Evolutionary conservation across 1,140 invertebrate species (phyloP).

Genomic region (Idris sp.): DNA sequence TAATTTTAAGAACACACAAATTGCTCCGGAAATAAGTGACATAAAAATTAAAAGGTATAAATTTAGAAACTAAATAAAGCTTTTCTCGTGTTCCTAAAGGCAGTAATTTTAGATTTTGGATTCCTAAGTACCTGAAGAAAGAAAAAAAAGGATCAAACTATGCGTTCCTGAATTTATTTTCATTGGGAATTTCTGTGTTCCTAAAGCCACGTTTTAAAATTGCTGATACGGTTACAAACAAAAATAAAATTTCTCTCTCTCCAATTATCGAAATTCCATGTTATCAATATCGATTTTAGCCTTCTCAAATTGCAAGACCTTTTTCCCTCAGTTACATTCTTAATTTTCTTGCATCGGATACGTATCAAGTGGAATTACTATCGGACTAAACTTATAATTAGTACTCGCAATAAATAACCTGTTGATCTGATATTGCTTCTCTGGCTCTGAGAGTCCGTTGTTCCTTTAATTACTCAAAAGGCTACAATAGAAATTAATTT

Average conservation of each 20-base stretch:
- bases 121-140: no score
- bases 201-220: not conserved
- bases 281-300: slow-evolving; percentile 9
- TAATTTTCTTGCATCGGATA: slow-evolving; percentile 15
- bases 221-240: no score
- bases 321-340: slow-evolving; percentile 12
- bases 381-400: slow-evolving; percentile 46
- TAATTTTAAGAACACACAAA: no score
- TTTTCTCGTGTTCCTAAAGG: no score
- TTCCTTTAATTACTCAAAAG: slow-evolving; percentile 30
- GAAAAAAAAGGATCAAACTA: no score
- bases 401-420: slow-evolving; percentile 38
- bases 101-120: no score
- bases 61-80: no score
- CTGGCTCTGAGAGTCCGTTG: slow-evolving; percentile 5
- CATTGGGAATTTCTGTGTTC: not conserved
- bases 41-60: no score
- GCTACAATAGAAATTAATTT: slow-evolving; percentile 31
- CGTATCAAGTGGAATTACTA: slow-evolving; percentile 19
- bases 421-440: slow-evolving; percentile 36
- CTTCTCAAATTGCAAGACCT: not conserved
- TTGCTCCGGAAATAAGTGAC: no score
- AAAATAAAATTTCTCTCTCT: not conserved
- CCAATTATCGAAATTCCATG: slow-evolving; percentile 15
- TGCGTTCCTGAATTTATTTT: no score